Percentiles rank a stretch among this genome's conserved stretches.
Evolutionary conservation across 2,888 invertebrate species (phyloP).

Genomic region (Torymus auratus): DNA sequence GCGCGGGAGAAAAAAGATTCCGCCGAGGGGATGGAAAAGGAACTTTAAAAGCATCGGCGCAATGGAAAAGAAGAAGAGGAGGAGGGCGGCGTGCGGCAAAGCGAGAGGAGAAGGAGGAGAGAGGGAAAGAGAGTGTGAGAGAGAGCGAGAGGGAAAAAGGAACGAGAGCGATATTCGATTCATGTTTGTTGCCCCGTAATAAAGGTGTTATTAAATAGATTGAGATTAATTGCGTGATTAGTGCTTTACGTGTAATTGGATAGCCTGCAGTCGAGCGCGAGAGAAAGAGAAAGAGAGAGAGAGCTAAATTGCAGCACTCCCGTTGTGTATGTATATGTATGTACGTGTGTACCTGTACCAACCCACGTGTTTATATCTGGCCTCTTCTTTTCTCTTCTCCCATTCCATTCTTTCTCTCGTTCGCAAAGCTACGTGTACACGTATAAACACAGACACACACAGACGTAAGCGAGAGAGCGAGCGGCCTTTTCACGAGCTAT

Average conservation of each 20-base stretch:
- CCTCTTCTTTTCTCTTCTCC: conserved; percentile 52
- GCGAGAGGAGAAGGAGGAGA: conserved; percentile 7
- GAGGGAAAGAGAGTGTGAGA: conserved; percentile 43
- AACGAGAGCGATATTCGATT: conserved; percentile 59
- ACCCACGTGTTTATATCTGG: conserved; percentile 48
- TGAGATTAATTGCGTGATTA: conserved; percentile 75
- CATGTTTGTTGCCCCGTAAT: conserved; percentile 68
- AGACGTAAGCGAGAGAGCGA: not conserved
- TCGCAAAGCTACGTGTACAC: not conserved
- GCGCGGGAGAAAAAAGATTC: conserved; percentile 42
- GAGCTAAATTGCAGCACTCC: conserved; percentile 40
- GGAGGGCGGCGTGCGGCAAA: conserved; percentile 7
- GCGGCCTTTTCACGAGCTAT: conserved; percentile 39
- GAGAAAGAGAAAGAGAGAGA: conserved; percentile 50
- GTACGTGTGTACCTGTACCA: too few relatives aligned
- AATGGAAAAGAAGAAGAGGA: conserved; percentile 23
- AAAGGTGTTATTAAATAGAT: conserved; percentile 76
- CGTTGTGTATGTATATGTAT: not conserved
- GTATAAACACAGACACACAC: not conserved
- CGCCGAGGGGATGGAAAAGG: conserved; percentile 46
- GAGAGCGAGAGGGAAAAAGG: conserved; percentile 40
- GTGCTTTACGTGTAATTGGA: conserved; percentile 74
- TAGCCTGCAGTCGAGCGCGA: conserved; percentile 62
- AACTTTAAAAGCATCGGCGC: conserved; percentile 49
- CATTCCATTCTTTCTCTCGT: conserved; percentile 35